These are phyloP conservation scores for Batillaria attramentaria DNA, from an alignment of 1,140 invertebrate genomes.

Conservation along the genomic window DNA sequence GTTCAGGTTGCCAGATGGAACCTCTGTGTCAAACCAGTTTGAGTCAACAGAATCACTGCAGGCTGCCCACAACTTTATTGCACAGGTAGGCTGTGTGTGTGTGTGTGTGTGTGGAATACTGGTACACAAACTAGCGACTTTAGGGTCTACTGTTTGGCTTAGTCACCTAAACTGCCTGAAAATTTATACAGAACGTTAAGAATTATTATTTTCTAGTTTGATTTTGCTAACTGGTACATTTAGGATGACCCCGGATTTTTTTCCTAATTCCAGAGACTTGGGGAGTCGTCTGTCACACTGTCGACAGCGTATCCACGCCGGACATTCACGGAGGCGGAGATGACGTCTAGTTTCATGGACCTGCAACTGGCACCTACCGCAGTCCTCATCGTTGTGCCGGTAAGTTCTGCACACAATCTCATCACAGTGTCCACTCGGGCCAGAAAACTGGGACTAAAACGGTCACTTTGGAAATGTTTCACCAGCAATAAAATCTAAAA, in stretches of 20 bases:
- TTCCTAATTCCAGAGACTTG: background rate
- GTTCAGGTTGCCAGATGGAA: slow-evolving; percentile 87
- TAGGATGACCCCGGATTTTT: no score
- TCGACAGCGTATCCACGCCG: slow-evolving; percentile 83
- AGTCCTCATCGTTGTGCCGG: slow-evolving; percentile 83
- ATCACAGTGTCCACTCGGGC: no score
- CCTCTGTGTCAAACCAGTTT: slow-evolving; percentile 79
- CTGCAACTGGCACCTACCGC: slow-evolving; percentile 85
- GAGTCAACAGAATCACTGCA: slow-evolving; percentile 75
- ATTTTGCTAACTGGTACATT: no score
- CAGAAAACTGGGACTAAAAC: no score
- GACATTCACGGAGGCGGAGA: slow-evolving; percentile 79
- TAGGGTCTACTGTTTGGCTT: no score
- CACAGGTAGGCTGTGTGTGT: slow-evolving; percentile 71
- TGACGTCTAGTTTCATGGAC: slow-evolving; percentile 77
- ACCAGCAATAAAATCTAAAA: no score
- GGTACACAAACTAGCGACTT: no score
- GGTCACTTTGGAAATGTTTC: no score
- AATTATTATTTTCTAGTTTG: no score
- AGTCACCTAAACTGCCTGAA: background rate
- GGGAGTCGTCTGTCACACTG: slow-evolving; percentile 3
- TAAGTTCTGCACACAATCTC: slow-evolving; percentile 67
- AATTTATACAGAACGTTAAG: background rate
- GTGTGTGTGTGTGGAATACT: no score
- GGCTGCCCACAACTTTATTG: slow-evolving; percentile 76